Base-by-base conservation (phyloP, 2,113 vertebrate genomes). In the Willisornis vidua region DNA sequence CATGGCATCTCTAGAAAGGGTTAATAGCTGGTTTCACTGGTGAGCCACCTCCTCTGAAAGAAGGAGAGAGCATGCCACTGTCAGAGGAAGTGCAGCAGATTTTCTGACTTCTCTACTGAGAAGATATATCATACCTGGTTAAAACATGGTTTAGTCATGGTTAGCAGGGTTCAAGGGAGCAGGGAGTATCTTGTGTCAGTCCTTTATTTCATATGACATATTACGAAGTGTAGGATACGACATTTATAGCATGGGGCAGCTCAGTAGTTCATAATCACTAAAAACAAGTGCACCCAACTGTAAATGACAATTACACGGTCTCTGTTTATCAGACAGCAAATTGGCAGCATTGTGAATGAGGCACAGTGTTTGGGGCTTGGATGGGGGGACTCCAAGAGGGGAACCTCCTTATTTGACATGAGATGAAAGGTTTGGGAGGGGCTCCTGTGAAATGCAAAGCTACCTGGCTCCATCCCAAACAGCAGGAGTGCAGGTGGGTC, bases 231-330 rank as follows among this genome's bases (percentile, higher is more conserved):
- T 92, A 33, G 41, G 89, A 82, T 83, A 96, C 92, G 95, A 89
- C 82, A 84, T 96, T 95, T 90, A 97, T 73, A 80, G 68, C 84
- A 88, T 0, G 1, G 72, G 80, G 77, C 37, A 94, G 77, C 84
- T 93, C 78, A 89, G 66, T 80, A 81, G 92, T 68, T 96, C 95
- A 83, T 48, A 70, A 46, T 90, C 96, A 87, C 90, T 90, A 87
- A 96, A 96, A 97, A 89, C 87, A 85, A 96, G 82, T 39, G 54
- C 78, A 88, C 68, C 73, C 84, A 66, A 75, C 68, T 89, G 24
- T 91, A 97, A 96, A 94, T 55, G 90, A 94, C 58, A 91, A 76
- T 75, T 87, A 37, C 24, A 19, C 70, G 86, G 35, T 57, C 33
- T 39, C 39, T 7, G 1, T 88, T 90, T 86, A 85, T 87, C 89